These are phyloP conservation scores for Xiphophorus couchianus DNA, from an alignment of 2,113 vertebrate genomes.

Conservation along the genomic window DNA sequence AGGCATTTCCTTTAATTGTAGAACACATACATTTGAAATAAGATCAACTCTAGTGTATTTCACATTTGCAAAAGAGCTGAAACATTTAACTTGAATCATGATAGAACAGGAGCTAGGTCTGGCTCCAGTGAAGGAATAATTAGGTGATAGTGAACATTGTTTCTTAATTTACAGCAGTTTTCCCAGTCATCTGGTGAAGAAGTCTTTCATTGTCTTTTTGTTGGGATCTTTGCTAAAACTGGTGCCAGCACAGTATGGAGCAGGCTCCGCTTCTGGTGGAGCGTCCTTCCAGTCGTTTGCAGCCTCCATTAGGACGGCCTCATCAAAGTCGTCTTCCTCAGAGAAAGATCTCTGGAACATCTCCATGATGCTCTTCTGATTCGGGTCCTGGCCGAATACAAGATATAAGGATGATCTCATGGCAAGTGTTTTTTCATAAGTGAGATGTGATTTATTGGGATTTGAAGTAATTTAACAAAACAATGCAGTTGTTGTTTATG, in stretches of 20 bases:
- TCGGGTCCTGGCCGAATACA: slow-evolving; percentile 72
- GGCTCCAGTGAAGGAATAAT: background rate
- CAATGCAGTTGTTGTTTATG: background rate
- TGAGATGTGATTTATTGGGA: too few relatives aligned
- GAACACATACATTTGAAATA: background rate
- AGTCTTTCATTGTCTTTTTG: slow-evolving; percentile 71
- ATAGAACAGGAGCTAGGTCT: slow-evolving; percentile 3
- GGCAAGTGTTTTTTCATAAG: background rate
- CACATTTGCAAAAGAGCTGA: background rate
- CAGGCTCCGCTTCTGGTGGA: slow-evolving; percentile 34
- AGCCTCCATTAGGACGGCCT: slow-evolving; percentile 78
- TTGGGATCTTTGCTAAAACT: slow-evolving; percentile 48
- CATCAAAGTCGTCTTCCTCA: slow-evolving; percentile 75
- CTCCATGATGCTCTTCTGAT: slow-evolving; percentile 85
- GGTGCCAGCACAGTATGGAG: slow-evolving; percentile 13
- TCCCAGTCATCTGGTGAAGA: slow-evolving; percentile 44
- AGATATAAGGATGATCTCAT: background rate
- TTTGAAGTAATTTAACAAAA: too few relatives aligned
- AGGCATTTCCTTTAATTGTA: background rate
- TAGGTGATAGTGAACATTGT: background rate
- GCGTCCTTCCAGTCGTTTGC: slow-evolving; percentile 78
- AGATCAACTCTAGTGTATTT: background rate
- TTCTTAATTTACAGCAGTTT: background rate
- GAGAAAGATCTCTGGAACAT: slow-evolving; percentile 89
- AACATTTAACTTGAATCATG: slow-evolving; percentile 38